phyloP scores from a whole-genome alignment of 30 jellyfish, hydroid and myxozoan species.

The Pelagia noctiluca region DNA sequence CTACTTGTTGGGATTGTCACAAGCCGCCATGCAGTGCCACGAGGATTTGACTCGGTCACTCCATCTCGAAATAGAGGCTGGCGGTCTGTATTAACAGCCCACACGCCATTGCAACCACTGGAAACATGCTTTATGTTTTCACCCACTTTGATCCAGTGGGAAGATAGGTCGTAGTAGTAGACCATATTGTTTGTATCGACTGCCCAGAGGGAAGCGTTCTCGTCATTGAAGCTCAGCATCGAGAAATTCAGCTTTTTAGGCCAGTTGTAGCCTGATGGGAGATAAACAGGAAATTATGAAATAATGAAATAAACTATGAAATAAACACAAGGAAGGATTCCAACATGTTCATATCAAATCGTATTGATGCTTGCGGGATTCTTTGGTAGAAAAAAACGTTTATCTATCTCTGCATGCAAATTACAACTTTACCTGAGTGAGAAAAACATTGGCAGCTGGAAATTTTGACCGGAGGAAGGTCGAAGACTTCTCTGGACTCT shows the following conservation, averaged over 20 bases:
- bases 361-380: too few species aligned
- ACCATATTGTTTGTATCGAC: conserved; percentile 5
- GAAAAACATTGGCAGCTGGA: too few species aligned
- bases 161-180: conserved; percentile 33
- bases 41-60: conserved; percentile 3
- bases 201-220: conserved; percentile 44
- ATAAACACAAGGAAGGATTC: too few species aligned
- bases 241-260: conserved; percentile 4
- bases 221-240: conserved; percentile 22
- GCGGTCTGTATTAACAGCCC: conserved; percentile 28
- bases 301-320: too few species aligned
- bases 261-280: conserved; percentile 18
- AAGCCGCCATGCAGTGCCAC: conserved; percentile 27
- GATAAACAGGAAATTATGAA: neutral
- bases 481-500: too few species aligned
- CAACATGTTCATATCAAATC: too few species aligned
- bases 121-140: neutral
- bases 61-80: conserved; percentile 2
- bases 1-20: neutral
- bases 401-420: too few species aligned
- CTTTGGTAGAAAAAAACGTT: too few species aligned
- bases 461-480: too few species aligned
- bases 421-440: too few species aligned
- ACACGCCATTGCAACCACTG: conserved; percentile 36
- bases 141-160: conserved; percentile 30